These are phyloP conservation scores for Rhincodon typus DNA, from an alignment of 2,797 vertebrate species.

Conservation along the genomic window DNA sequence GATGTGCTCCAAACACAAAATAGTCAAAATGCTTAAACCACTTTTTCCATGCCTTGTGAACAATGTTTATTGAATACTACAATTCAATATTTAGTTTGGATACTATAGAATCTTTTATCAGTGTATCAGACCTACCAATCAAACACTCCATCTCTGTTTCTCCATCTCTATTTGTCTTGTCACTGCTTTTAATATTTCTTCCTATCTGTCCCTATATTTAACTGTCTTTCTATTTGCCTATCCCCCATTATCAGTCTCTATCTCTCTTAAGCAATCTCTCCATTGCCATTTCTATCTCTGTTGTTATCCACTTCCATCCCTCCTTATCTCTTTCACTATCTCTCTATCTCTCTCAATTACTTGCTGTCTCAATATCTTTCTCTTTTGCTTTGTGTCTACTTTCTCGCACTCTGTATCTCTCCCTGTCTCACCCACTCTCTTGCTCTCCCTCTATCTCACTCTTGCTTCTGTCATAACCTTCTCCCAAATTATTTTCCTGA, in stretches of 20 bases:
- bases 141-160: background rate
- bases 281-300: background rate
- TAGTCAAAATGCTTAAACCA: too few species aligned
- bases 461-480: background rate
- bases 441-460: background rate
- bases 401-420: background rate
- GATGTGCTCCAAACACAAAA: too few species aligned
- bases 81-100: too few species aligned
- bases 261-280: background rate
- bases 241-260: background rate
- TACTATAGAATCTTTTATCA: too few species aligned
- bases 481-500: background rate
- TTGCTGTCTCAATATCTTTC: too few species aligned
- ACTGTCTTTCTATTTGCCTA: background rate
- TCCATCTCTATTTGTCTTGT: background rate
- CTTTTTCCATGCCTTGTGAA: too few species aligned
- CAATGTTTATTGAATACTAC: too few species aligned
- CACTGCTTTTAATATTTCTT: background rate
- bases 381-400: too few species aligned
- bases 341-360: background rate
- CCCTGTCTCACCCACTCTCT: too few species aligned
- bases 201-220: background rate
- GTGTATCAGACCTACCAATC: too few species aligned
- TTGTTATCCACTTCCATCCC: too few species aligned
- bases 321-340: background rate